A percentile compares a stretch with the other conserved stretches of the same genome.
phyloP scores from a whole-genome alignment of 2,113 vertebrate genomes.

The Bubo scandiacus region DNA sequence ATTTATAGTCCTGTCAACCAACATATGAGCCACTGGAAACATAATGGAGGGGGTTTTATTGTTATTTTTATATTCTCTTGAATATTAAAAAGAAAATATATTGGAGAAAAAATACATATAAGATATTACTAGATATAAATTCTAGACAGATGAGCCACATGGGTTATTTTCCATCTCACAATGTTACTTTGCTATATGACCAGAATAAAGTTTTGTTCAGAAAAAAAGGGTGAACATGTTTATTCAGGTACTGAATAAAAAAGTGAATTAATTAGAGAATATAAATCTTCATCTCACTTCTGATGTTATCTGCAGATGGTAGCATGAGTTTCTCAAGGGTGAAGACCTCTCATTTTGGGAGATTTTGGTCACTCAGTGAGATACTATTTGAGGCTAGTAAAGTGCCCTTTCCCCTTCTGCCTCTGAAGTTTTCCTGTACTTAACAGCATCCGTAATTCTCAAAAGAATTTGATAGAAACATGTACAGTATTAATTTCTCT shows the following conservation, averaged over 20 bases:
- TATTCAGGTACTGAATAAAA: constrained; percentile 13
- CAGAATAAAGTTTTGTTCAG: constrained; percentile 3
- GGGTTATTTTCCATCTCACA: constrained; percentile 13
- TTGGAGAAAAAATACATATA: background rate
- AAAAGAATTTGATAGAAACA: background rate
- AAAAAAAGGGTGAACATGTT: background rate
- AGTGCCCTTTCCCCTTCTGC: background rate
- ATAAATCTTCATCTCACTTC: background rate
- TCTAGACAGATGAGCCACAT: constrained; percentile 16
- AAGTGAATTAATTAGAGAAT: background rate
- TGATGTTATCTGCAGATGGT: background rate
- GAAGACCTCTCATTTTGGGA: background rate
- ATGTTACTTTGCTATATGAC: background rate
- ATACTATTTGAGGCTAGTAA: background rate
- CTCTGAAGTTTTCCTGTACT: background rate
- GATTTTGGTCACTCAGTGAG: background rate
- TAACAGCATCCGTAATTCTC: background rate
- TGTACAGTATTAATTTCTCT: background rate
- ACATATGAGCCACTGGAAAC: constrained; percentile 11
- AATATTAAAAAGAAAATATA: constrained; percentile 41
- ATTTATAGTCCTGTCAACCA: constrained; percentile 69
- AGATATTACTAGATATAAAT: constrained; percentile 35
- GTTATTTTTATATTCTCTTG: constrained; percentile 53
- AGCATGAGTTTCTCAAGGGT: background rate
- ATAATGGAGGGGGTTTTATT: constrained; percentile 29